A percentile compares a stretch with the other conserved stretches of the same genome.
phyloP scores from a whole-genome alignment of 2,113 vertebrate genomes.

The Ceuthmochares aereus region DNA sequence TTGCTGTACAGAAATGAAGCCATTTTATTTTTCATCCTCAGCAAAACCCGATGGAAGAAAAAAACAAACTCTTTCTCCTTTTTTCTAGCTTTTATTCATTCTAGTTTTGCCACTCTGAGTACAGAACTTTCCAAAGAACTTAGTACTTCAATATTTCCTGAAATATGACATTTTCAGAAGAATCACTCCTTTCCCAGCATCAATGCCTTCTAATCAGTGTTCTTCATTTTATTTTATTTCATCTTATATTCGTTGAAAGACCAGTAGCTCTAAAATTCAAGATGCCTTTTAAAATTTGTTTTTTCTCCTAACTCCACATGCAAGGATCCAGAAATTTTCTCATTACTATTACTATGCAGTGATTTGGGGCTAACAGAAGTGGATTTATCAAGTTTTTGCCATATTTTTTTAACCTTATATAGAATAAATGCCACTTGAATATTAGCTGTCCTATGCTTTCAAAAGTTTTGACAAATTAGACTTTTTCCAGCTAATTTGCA shows the following conservation, averaged over 20 bases:
- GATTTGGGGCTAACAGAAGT: not conserved
- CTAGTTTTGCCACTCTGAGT: not conserved
- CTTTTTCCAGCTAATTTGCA: not conserved
- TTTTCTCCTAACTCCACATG: not conserved
- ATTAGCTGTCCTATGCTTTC: not conserved
- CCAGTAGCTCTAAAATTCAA: not conserved
- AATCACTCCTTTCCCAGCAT: not conserved
- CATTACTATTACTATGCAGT: rapidly evolving
- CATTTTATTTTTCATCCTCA: not conserved
- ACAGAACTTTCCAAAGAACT: not conserved
- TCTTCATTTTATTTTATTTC: not conserved
- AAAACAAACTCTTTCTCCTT: not conserved
- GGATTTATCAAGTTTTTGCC: not conserved
- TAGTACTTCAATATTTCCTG: not conserved
- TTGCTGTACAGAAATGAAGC: not conserved
- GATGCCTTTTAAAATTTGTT: not conserved
- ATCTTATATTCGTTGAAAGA: not conserved
- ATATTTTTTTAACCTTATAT: not conserved
- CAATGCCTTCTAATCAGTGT: rapidly evolving
- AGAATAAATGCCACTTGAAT: not conserved
- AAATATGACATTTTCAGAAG: not conserved
- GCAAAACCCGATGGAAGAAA: not conserved
- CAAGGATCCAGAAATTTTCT: not conserved
- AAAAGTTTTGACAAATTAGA: not conserved
- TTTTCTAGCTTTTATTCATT: not conserved